Conservation (phyloP, 1,140 invertebrate genomes). For the Dolichoris vasculosae region DNA sequence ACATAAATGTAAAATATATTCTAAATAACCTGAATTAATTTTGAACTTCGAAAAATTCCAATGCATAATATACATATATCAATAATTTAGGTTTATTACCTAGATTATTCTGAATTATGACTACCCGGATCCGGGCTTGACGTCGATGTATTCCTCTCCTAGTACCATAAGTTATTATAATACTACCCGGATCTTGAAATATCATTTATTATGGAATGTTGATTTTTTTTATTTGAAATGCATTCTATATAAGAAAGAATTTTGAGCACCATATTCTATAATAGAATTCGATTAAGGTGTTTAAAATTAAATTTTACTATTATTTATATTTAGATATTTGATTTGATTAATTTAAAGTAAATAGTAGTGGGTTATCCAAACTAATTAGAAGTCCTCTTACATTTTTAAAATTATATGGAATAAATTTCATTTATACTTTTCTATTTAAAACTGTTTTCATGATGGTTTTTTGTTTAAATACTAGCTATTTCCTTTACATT, state of each 20-base stretch:
- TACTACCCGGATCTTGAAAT: not conserved
- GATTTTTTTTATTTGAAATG: not conserved
- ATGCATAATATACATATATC: not conserved
- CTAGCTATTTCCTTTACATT: too few species aligned
- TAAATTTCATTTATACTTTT: too few species aligned
- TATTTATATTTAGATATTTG: too few species aligned
- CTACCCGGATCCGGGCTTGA: not conserved
- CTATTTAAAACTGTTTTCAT: too few species aligned
- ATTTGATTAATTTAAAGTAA: too few species aligned
- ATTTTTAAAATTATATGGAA: too few species aligned
- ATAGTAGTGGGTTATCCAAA: too few species aligned
- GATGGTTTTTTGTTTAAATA: too few species aligned
- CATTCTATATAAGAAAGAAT: too few species aligned
- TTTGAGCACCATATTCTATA: not conserved
- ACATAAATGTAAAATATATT: not conserved
- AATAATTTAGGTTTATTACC: not conserved
- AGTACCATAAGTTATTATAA: not conserved
- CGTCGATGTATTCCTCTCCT: not conserved
- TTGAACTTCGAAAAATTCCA: not conserved
- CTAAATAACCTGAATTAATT: not conserved
- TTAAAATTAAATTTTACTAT: too few species aligned
- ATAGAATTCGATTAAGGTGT: not conserved
- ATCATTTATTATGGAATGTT: not conserved
- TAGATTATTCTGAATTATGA: conserved; percentile 1
- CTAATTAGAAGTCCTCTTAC: too few species aligned